Evolutionary conservation across 2,797 vertebrate genomes (phyloP).

Genomic region (Argyrosomus regius): DNA sequence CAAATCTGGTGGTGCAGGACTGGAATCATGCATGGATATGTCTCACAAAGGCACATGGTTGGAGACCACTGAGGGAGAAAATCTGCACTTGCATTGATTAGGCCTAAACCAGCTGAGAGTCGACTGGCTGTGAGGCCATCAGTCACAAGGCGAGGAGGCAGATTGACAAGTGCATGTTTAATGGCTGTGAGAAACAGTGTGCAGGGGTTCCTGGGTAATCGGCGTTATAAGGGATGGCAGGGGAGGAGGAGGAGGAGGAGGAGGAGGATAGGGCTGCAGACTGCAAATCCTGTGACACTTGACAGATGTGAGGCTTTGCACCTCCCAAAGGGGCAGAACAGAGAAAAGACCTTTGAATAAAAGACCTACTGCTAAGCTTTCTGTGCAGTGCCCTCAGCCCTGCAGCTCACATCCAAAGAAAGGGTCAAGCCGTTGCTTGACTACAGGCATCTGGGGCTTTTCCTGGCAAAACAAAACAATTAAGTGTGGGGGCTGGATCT

Average conservation of each 20-base stretch:
- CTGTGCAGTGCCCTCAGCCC: slow-evolving; percentile 63
- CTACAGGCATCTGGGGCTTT: slow-evolving; percentile 73
- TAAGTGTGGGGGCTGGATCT: slow-evolving; percentile 66
- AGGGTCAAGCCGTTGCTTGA: slow-evolving; percentile 76
- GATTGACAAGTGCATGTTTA: slow-evolving; percentile 77
- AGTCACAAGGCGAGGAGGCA: slow-evolving; percentile 41
- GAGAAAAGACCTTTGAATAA: slow-evolving; percentile 67
- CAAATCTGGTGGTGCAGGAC: background rate
- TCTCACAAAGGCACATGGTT: background rate
- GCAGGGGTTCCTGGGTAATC: slow-evolving; percentile 65
- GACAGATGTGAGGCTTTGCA: slow-evolving; percentile 81
- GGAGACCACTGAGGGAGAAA: slow-evolving; percentile 24
- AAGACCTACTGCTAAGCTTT: slow-evolving; percentile 69
- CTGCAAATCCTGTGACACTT: slow-evolving; percentile 75
- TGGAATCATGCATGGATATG: background rate
- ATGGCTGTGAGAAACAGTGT: slow-evolving; percentile 77
- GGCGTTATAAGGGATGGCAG: slow-evolving; percentile 46
- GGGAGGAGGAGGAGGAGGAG: slow-evolving; percentile 26
- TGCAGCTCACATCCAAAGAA: slow-evolving; percentile 60
- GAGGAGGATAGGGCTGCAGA: slow-evolving; percentile 45
- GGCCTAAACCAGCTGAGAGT: slow-evolving; percentile 24
- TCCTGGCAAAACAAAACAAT: slow-evolving; percentile 74
- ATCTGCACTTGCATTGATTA: slow-evolving; percentile 54
- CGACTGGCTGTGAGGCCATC: slow-evolving; percentile 34
- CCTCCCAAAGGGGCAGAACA: slow-evolving; percentile 55